Conservation (phyloP, 1,140 invertebrate species). For the Bombus cullumanus region DNA sequence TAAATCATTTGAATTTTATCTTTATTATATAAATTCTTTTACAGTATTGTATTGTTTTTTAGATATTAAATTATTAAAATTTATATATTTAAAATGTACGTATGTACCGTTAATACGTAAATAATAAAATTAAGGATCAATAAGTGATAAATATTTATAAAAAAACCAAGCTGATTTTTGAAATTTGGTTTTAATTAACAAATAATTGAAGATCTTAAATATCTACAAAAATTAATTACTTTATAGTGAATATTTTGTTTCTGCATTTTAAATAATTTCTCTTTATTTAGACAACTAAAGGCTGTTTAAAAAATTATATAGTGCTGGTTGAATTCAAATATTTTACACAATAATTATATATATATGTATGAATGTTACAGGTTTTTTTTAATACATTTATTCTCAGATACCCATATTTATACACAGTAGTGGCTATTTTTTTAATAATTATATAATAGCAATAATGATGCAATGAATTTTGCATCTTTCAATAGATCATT, state of each 20-base stretch:
- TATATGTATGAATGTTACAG: constrained; percentile 46
- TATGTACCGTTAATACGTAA: neutral
- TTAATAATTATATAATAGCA: constrained; percentile 74
- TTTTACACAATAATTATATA: constrained; percentile 19
- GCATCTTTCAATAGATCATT: constrained; percentile 74
- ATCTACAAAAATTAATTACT: neutral
- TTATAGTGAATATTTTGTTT: neutral
- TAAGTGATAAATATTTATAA: neutral
- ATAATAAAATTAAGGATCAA: neutral
- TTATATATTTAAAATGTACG: neutral
- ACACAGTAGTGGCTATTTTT: constrained; percentile 75
- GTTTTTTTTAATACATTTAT: constrained; percentile 75
- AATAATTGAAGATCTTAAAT: neutral
- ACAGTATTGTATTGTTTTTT: neutral
- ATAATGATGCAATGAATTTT: constrained; percentile 74
- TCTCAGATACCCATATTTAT: constrained; percentile 78
- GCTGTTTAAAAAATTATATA: neutral
- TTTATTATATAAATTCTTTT: neutral
- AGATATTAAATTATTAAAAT: neutral
- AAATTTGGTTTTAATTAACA: neutral
- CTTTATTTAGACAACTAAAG: neutral
- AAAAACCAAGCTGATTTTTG: neutral
- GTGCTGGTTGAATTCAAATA: constrained; percentile 24
- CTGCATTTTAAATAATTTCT: neutral
- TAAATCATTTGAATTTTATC: neutral